These are phyloP conservation scores for Istiophorus platypterus DNA, from an alignment of 2,113 vertebrate genomes.

Conservation along the genomic window DNA sequence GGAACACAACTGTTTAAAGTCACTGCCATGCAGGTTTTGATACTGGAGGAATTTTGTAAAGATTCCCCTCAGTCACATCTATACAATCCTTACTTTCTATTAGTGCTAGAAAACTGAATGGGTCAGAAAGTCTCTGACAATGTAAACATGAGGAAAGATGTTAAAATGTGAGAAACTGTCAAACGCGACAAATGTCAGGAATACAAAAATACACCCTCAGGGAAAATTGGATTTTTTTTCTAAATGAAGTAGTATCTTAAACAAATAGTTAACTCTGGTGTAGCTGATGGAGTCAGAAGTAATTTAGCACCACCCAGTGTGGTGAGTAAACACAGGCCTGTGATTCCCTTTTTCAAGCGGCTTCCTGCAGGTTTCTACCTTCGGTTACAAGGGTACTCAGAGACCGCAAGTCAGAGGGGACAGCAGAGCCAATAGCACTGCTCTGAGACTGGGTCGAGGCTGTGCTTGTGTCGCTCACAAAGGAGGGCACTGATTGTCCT, in stretches of 20 bases:
- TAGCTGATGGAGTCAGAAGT: not conserved
- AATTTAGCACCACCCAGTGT: not conserved
- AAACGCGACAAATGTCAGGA: too few relatives aligned
- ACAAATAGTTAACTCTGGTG: not conserved
- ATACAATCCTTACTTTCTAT: not conserved
- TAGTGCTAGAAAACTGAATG: not conserved
- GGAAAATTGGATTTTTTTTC: too few relatives aligned
- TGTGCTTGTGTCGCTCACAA: conserved; percentile 85
- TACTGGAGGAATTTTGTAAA: too few relatives aligned
- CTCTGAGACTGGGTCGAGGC: conserved; percentile 84
- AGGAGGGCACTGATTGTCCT: conserved; percentile 88
- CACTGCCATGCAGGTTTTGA: too few relatives aligned
- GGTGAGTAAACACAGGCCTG: not conserved
- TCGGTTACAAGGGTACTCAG: conserved; percentile 87
- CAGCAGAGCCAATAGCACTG: conserved; percentile 82
- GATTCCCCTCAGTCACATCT: too few relatives aligned
- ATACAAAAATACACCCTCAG: too few relatives aligned
- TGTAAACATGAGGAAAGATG: too few relatives aligned
- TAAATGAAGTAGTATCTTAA: not conserved
- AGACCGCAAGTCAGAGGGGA: conserved; percentile 85
- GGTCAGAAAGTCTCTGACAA: too few relatives aligned
- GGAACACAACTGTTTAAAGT: too few relatives aligned
- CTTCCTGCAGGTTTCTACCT: conserved; percentile 78
- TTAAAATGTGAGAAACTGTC: too few relatives aligned
- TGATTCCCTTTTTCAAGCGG: not conserved